Base-by-base conservation (phyloP, 1,140 invertebrate species). In the Pseudomyrmex pallidus region DNA sequence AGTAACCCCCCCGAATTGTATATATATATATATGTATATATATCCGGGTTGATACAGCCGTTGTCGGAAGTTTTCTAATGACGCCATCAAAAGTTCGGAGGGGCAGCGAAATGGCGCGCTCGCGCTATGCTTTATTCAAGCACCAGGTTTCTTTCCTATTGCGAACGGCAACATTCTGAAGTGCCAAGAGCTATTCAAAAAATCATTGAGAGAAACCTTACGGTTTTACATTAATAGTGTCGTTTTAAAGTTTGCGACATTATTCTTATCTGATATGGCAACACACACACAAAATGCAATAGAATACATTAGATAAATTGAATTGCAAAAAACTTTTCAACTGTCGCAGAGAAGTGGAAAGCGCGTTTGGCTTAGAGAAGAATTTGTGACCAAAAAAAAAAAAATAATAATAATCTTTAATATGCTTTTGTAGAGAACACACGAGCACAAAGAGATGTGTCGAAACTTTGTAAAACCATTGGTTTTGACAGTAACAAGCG, bases 141-240 rank as follows among this genome's bases (percentile, higher is more conserved):
- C 57, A 66, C 82, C 68, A 50, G 1, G 48, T 50, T 80, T 61
- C 44, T 54, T 76, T 66, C 25, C 46, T 66, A 52, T 44, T 52
- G 67, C 70, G 25, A 77, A n/a, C 15, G 22, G 12, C 25, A 22
- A 54, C 44, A 17, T 64, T 77, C 62, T 13, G 10, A 13, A 52
- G 54, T 8, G 46, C 35, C 56, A 48, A 54, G 7, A 70, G 64
- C 68, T 78, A 74, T 84, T 76, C 48, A 25, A 44, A 72, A 76
- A 77, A 87, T 87, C 85, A 72, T 87, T 59, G 73, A 48, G 3
- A 10, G 74, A 87, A 87, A 59, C 83, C 68, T 35, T 57, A 83
- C 85, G 64, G 73, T 84, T 87, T 87, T 87, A 73, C 86, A 80
- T 87, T 84, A 87, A 87, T 74, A 84, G 57, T 44, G 83, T 87